Base-by-base conservation (phyloP, 1,140 invertebrate genomes). In the Bacillus rossius region DNA sequence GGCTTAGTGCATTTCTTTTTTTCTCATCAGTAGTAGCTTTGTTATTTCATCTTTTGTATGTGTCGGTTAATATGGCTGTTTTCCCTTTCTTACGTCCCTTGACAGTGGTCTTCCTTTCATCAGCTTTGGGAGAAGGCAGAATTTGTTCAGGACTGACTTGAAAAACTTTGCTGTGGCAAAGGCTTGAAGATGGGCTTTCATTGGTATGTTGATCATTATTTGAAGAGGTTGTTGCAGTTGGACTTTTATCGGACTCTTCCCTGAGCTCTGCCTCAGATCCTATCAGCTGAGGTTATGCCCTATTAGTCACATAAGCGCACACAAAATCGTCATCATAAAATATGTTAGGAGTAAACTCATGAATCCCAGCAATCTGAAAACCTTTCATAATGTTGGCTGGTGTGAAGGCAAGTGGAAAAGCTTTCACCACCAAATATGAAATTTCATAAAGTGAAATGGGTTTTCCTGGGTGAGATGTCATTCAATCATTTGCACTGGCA, bases 401-500 rank as follows among this genome's bases (percentile, higher is more conserved):
- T 22, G 67, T 74, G 29, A 66, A 52, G 16, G 72, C 62, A 23
- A 55, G n/a, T 29, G 61, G 53, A 41, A 65, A 61, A 14, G 70
- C 63, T 25, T 55, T 22, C 19, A 49, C 54, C 50, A 70, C 50
- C 10, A 70, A 60, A 41, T 53, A 58, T 34, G 69, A 63, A 19
- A 71, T 56, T 45, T 72, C 61, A 58, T 70, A 69, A n/a, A 73
- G 69, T 49, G 47, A 25, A 26, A 49, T 49, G n/a, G 59, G 51
- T 59, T 61, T 62, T 29, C 68, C 68, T 19, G 67, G 65, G 53
- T 72, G 29, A 34, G 29, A 34, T 34, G 60, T n/a, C 60, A 74
- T 60, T 66, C 67, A 73, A 49, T 55, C 54, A 34, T 64, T 49
- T 23, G 57, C 48, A n/a, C 64, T 56, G 78, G 76, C 56, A 77